Base-by-base conservation (phyloP, 2,797 vertebrate genomes). In the Chelmon rostratus region DNA sequence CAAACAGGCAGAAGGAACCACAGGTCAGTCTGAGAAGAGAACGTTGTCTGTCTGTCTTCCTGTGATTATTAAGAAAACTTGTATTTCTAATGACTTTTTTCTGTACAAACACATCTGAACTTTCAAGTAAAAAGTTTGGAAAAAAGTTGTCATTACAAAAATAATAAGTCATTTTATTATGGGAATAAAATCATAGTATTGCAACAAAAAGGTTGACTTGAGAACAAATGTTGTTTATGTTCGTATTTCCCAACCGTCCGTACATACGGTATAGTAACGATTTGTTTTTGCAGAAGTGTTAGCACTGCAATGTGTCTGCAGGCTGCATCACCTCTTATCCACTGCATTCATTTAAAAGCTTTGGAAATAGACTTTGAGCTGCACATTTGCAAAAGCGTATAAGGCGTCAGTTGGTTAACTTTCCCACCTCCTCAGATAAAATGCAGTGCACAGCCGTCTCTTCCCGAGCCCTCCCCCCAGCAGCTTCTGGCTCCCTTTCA, bases 1-100 rank as follows among this genome's bases (percentile, higher is more conserved):
- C 63, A 94, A 89, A 78, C 85, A 81, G 53, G 61, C 70, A 0
- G 91, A 94, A 5, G 83, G 84, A 64, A 87, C 79, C 54, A 50
- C 87, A 91, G 92, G 94, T 94, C 4, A 85, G 89, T 85, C 38
- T 12, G 37, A 3, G 0, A 42, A 47, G 10, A 0, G 28, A 42
- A 46, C 4, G 0, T n/a, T 13, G 37, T 5, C 23, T 9, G 8
- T 37, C n/a, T 54, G 6, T 35, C 35, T 54, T 37, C 21, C 44
- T 72, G 6, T 21, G 42, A 57, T 50, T 56, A 5, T 15, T 16
- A 28, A 71, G 4, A 42, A n/a, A n/a, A n/a, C n/a, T n/a, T n/a
- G n/a, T n/a, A n/a, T n/a, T n/a, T n/a, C n/a, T n/a, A n/a, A n/a
- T n/a, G n/a, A n/a, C n/a, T n/a, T n/a, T n/a, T 31, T 23, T 0